Percentiles rank a stretch among this genome's conserved stretches.
These are phyloP conservation scores for Sphyrna mokarran DNA, from an alignment of 2,113 vertebrate genomes.

Conservation along the genomic window DNA sequence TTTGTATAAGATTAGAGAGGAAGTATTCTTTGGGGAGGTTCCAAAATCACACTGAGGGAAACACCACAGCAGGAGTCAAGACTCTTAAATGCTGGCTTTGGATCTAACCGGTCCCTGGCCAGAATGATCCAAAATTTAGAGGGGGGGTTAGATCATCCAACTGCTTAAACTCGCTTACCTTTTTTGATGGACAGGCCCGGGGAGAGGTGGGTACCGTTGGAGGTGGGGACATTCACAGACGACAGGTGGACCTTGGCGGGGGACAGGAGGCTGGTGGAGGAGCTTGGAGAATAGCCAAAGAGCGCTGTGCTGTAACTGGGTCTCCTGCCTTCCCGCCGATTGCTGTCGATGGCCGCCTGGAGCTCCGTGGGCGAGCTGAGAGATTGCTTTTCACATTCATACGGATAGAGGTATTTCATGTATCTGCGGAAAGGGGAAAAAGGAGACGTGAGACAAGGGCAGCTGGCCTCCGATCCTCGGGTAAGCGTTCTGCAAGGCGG, in stretches of 20 bases:
- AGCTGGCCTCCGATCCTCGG: too few relatives aligned
- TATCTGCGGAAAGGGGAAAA: constrained; percentile 49
- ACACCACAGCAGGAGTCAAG: neutral
- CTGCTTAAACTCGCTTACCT: constrained; percentile 45
- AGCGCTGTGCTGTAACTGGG: constrained; percentile 86
- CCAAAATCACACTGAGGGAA: too few relatives aligned
- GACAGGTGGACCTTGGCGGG: constrained; percentile 73
- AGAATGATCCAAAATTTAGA: neutral
- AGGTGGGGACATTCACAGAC: constrained; percentile 59
- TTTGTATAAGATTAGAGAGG: too few relatives aligned
- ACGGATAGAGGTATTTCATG: constrained; percentile 96
- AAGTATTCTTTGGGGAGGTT: too few relatives aligned
- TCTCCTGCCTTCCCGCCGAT: constrained; percentile 84
- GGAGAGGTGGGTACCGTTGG: constrained; percentile 61
- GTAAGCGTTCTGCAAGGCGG: too few relatives aligned
- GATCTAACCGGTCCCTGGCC: neutral
- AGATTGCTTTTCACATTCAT: constrained; percentile 92
- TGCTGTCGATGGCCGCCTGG: constrained; percentile 91
- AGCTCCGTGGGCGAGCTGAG: constrained; percentile 89
- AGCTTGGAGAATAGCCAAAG: constrained; percentile 68
- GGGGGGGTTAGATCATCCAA: neutral
- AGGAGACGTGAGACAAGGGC: neutral
- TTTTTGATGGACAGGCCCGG: constrained; percentile 69
- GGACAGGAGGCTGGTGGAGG: constrained; percentile 56
- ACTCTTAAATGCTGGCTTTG: neutral